These are phyloP conservation scores for Neoniphon sammara DNA, from an alignment of 2,797 vertebrate species.

Conservation along the genomic window DNA sequence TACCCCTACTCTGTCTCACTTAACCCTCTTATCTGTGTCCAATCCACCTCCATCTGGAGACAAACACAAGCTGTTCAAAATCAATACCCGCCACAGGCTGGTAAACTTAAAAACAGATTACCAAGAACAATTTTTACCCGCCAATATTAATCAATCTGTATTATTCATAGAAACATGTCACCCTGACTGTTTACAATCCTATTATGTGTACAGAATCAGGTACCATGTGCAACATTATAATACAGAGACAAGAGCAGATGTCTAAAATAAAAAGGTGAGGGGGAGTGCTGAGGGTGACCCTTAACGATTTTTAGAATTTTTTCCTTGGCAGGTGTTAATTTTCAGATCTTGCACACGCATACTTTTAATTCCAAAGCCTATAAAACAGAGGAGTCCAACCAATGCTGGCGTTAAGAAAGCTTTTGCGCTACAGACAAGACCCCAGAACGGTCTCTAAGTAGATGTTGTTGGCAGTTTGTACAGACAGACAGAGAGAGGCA, in stretches of 20 bases:
- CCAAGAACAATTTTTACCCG: no score
- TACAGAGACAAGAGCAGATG: constrained; percentile 22
- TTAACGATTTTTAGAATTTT: constrained; percentile 23
- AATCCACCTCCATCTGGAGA: background rate
- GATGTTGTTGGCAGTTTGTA: constrained; percentile 60
- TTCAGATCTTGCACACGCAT: constrained; percentile 31
- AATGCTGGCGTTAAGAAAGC: constrained; percentile 52
- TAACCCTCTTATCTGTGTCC: background rate
- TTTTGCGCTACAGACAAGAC: constrained; percentile 45
- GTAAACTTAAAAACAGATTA: no score
- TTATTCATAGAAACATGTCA: no score
- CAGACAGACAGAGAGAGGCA: constrained; percentile 45
- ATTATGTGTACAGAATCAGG: background rate
- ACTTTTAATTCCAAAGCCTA: constrained; percentile 60
- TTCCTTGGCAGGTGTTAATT: constrained; percentile 29
- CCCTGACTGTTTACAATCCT: no score
- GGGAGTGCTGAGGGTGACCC: no score
- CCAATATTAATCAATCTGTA: no score
- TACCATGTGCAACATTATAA: constrained; percentile 13
- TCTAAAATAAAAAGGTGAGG: constrained; percentile 13
- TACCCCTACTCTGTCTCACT: background rate
- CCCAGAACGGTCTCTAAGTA: constrained; percentile 36
- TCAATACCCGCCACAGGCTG: background rate
- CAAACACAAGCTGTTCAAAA: background rate
- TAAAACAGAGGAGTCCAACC: constrained; percentile 59